A percentile compares a stretch with the other conserved stretches of the same genome.
These are phyloP conservation scores for Synanthedon vespiformis DNA, from an alignment of 2,888 invertebrate species.

Conservation along the genomic window DNA sequence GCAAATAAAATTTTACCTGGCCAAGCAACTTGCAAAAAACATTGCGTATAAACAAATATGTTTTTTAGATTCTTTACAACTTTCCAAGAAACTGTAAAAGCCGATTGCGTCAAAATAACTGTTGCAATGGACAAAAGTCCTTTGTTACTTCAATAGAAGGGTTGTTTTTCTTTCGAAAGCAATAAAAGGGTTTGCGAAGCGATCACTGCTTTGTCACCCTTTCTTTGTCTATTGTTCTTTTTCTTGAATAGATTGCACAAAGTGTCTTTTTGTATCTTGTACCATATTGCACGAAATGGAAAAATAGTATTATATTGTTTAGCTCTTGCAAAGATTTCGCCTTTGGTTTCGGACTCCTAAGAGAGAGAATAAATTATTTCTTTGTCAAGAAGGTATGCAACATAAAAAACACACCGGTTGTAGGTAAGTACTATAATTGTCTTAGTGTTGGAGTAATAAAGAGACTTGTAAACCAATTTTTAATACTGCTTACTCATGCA, in stretches of 20 bases:
- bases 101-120: slow-evolving; percentile 53
- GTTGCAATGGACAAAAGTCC: slow-evolving; percentile 36
- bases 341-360: too few relatives aligned
- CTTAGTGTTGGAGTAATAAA: too few relatives aligned
- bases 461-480: too few relatives aligned
- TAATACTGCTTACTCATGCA: too few relatives aligned
- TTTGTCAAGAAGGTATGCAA: too few relatives aligned
- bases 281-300: slow-evolving; percentile 24
- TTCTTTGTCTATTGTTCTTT: slow-evolving; percentile 46
- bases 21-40: slow-evolving; percentile 6
- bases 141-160: slow-evolving; percentile 52
- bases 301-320: too few relatives aligned
- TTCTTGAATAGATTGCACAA: slow-evolving; percentile 44
- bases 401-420: too few relatives aligned
- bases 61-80: slow-evolving; percentile 9
- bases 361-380: too few relatives aligned
- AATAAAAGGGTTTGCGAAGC: slow-evolving; percentile 55
- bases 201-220: slow-evolving; percentile 45
- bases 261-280: slow-evolving; percentile 30
- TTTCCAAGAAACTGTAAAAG: slow-evolving; percentile 39
- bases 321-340: too few relatives aligned
- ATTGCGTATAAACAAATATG: slow-evolving; percentile 6
- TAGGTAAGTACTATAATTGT: too few relatives aligned
- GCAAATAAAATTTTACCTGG: slow-evolving; percentile 12
- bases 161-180: slow-evolving; percentile 54